A percentile compares a stretch with the other conserved stretches of the same genome.
Evolutionary conservation across 2,113 vertebrate genomes (phyloP).

Genomic region (Trematocara unimaculatum): DNA sequence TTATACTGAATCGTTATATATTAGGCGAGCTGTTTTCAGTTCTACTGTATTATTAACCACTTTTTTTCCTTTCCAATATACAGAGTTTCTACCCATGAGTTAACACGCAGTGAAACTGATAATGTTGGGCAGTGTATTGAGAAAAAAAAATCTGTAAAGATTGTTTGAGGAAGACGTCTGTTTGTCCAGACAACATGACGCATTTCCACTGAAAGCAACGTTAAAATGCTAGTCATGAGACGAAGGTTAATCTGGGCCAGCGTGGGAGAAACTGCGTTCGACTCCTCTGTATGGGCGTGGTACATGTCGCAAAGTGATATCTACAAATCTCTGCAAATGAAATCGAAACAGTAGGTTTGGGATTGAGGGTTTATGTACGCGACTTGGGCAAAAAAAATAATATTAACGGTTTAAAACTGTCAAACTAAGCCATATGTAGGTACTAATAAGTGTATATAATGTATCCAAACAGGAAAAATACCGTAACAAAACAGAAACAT

Average conservation of each 20-base stretch:
- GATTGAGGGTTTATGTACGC: not conserved
- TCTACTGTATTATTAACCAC: not conserved
- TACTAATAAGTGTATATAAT: not conserved
- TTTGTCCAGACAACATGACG: not conserved
- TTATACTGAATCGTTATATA: not conserved
- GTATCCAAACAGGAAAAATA: not conserved
- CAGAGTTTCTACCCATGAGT: not conserved
- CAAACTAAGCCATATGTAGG: not conserved
- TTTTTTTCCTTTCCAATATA: not conserved
- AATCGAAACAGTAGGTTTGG: not conserved
- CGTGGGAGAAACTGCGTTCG: not conserved
- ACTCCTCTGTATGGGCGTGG: conserved; percentile 21
- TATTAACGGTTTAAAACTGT: not conserved
- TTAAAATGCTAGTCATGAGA: not conserved
- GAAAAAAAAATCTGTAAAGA: not conserved
- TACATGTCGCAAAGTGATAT: not conserved
- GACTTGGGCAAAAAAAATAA: not conserved
- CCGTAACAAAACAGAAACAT: not conserved
- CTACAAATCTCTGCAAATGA: not conserved
- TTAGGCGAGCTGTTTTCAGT: not conserved
- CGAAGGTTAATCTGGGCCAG: not conserved
- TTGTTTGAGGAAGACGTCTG: not conserved
- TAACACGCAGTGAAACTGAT: not conserved
- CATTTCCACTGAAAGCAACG: not conserved
- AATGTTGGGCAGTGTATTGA: not conserved